phyloP scores from a whole-genome alignment of 2,113 vertebrate species.

The Prunella fulvescens region DNA sequence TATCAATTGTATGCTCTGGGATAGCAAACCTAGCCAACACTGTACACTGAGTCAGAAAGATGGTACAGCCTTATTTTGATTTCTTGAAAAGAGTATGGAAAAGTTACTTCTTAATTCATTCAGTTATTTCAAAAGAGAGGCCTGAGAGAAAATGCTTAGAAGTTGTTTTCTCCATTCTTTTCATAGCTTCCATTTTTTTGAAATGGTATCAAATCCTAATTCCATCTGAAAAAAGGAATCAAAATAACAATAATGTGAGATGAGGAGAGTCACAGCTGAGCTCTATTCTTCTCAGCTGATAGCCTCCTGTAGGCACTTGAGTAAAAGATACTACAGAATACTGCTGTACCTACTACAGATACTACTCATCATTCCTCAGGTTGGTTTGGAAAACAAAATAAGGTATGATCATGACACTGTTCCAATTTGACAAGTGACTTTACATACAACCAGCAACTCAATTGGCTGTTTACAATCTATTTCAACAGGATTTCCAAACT shows the following conservation, averaged over 20 bases:
- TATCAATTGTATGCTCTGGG: background rate
- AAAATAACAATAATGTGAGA: background rate
- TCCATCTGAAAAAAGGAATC: background rate
- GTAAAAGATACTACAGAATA: background rate
- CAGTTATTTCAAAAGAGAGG: background rate
- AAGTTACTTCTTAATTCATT: background rate
- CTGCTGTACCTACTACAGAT: background rate
- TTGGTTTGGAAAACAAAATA: background rate
- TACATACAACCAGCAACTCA: background rate
- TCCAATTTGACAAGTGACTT: background rate
- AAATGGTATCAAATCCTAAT: background rate
- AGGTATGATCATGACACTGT: background rate
- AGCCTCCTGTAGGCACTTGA: background rate
- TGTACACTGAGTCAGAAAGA: background rate
- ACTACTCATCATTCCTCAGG: background rate
- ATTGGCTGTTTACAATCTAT: background rate
- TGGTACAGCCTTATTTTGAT: background rate
- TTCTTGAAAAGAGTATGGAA: conserved; percentile 31
- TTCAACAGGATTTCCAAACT: background rate
- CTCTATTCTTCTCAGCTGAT: background rate
- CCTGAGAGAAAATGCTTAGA: background rate
- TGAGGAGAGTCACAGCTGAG: background rate
- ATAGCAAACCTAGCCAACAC: background rate
- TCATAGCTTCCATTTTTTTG: background rate
- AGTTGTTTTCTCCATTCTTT: background rate